These are phyloP conservation scores for Xerus inauris DNA, from an alignment of 2,113 vertebrate genomes.

Conservation along the genomic window DNA sequence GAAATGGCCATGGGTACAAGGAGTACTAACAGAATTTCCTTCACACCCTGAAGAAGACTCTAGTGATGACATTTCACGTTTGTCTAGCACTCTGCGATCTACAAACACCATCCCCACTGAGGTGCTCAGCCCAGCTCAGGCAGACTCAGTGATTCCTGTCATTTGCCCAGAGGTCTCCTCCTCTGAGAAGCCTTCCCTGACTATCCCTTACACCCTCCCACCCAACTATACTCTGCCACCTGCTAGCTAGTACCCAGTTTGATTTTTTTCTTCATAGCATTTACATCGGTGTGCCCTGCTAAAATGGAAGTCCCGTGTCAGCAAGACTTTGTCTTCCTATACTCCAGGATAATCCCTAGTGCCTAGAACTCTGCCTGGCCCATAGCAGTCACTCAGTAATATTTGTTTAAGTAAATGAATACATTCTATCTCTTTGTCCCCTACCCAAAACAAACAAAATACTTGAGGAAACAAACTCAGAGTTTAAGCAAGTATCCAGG, in stretches of 20 bases:
- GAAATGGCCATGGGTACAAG: accelerated
- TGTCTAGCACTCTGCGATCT: neutral
- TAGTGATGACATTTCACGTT: neutral
- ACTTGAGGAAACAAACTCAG: neutral
- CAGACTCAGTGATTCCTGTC: neutral
- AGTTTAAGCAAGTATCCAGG: neutral
- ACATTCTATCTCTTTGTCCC: neutral
- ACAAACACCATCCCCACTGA: neutral
- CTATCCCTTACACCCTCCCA: accelerated
- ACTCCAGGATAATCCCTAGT: neutral
- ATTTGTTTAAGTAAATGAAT: neutral
- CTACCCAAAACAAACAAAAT: neutral
- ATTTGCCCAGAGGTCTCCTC: neutral
- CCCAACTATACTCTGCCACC: neutral
- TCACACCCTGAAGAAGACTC: neutral
- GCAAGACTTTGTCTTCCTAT: neutral
- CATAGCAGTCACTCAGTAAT: neutral
- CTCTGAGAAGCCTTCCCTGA: conserved; percentile 7
- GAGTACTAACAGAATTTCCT: neutral
- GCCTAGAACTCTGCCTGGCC: neutral
- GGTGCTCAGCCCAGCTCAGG: accelerated
- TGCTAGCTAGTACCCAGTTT: neutral
- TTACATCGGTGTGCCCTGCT: no score
- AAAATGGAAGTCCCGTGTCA: neutral
- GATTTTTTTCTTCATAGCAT: neutral